Evolutionary conservation across 2,797 vertebrate species (phyloP), one percentile per base, ranked within the genome.

Genomic region (Falco peregrinus): DNA sequence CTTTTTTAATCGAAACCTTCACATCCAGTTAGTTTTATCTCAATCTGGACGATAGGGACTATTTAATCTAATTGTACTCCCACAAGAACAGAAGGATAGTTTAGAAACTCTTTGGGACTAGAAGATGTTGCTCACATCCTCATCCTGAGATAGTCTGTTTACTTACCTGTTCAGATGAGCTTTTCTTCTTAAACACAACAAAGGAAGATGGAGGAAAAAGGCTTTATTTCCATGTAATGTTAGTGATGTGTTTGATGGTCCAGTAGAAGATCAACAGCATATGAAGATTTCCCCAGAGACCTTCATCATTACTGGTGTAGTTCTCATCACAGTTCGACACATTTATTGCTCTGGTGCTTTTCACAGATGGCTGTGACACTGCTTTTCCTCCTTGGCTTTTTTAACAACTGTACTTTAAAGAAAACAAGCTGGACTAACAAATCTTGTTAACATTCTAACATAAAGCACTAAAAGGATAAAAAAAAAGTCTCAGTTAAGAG

Each of bases 401-500:
- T 95, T 94, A 95, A 78, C 75, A 89, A 92, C 87, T 94, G n/a
- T 93, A 84, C 88, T 96, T 96, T 91, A 95, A 95, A 92, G 94
- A 96, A 97, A 97, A 92, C 91, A 94, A 92, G 71, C 73, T 90
- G 90, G 93, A 95, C 95, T 97, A 94, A 94, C 86, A 96, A 97
- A 96, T 92, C 78, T 88, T 87, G 39, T 95, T 96, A 94, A 88
- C 67, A 88, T 93, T 93, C 86, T 74, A 88, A 87, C 80, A 89
- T 92, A 95, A 95, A 95, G 33, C 68, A 87, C 87, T 96, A 91
- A 95, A 96, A 93, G 86, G 50, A 80, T 45, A 84, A 50, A 47
- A 84, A 84, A 41, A 64, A 85, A 96, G 50, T 96, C 90, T 94
- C 91, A 84, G 80, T 85, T 88, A 92, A 91, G 94, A 96, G 79